Percentiles rank a stretch among this genome's conserved stretches.
Conservation (phyloP, 2,797 vertebrate genomes). For the Galago senegalensis region DNA sequence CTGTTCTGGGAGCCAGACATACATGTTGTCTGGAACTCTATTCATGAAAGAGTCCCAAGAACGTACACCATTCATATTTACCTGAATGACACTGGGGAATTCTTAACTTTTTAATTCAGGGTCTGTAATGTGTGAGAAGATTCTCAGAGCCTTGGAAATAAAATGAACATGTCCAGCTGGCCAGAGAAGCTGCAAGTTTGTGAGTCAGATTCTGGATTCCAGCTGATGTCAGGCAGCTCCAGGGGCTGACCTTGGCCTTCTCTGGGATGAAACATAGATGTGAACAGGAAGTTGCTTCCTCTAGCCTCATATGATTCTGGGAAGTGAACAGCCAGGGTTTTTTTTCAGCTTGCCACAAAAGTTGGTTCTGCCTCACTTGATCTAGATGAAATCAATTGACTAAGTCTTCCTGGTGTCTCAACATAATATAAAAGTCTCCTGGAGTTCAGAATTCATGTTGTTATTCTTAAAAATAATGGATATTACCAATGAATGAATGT, state of each 20-base stretch:
- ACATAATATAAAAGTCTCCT: slow-evolving; percentile 19
- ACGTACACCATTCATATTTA: neutral
- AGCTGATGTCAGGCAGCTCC: neutral
- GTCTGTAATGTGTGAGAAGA: neutral
- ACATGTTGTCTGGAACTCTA: neutral
- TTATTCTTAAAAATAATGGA: slow-evolving; percentile 56
- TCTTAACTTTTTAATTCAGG: neutral
- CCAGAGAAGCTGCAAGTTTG: neutral
- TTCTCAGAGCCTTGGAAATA: neutral
- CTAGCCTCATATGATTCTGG: neutral
- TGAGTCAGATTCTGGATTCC: neutral
- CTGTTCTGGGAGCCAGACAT: neutral
- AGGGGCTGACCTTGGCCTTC: neutral
- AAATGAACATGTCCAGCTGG: neutral
- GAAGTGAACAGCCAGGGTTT: neutral
- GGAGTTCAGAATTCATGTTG: neutral
- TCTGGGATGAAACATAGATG: neutral
- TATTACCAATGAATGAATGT: slow-evolving; percentile 30
- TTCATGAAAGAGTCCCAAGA: neutral
- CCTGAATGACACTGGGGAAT: neutral
- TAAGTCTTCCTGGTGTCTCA: neutral
- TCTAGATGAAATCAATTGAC: slow-evolving; percentile 46
- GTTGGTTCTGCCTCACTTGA: slow-evolving; percentile 5
- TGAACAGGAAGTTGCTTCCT: neutral
- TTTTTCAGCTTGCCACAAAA: slow-evolving; percentile 3